Percentiles rank a stretch among this genome's conserved stretches.
Evolutionary conservation across 2,113 vertebrate genomes (phyloP).

Genomic region (Amblyopsis rosae): DNA sequence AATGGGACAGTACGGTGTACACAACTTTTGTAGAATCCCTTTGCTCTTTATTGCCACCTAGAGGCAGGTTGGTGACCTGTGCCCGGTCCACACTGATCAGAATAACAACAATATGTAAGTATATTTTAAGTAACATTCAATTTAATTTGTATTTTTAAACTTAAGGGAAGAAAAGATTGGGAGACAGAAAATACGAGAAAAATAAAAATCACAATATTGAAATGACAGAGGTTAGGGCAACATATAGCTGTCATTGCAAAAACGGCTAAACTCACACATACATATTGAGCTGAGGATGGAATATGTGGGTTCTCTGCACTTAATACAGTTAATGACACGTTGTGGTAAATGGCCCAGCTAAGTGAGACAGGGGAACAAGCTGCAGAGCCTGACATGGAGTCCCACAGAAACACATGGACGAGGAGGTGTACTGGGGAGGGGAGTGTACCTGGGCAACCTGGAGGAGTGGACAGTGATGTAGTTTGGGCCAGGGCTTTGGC

Average conservation of each 20-base stretch:
- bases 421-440: neutral
- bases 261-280: no score
- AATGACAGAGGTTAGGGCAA: neutral
- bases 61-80: conserved; percentile 65
- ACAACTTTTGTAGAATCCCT: conserved; percentile 63
- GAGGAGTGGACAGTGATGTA: conserved; percentile 74
- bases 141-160: no score
- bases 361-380: neutral
- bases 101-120: conserved; percentile 21
- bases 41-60: conserved; percentile 55
- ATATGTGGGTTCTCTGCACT: no score
- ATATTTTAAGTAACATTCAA: neutral
- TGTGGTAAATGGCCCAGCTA: neutral
- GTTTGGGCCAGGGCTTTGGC: conserved; percentile 43
- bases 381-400: neutral
- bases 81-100: conserved; percentile 66
- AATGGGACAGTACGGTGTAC: conserved; percentile 61
- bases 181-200: neutral
- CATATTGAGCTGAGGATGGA: no score
- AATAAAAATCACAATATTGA: neutral
- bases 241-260: no score
- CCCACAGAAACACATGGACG: neutral
- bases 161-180: neutral
- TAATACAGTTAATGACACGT: no score
- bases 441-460: conserved; percentile 60